Evolutionary conservation across 2,113 vertebrate species (phyloP).

Genomic region (Callopanchax toddi): DNA sequence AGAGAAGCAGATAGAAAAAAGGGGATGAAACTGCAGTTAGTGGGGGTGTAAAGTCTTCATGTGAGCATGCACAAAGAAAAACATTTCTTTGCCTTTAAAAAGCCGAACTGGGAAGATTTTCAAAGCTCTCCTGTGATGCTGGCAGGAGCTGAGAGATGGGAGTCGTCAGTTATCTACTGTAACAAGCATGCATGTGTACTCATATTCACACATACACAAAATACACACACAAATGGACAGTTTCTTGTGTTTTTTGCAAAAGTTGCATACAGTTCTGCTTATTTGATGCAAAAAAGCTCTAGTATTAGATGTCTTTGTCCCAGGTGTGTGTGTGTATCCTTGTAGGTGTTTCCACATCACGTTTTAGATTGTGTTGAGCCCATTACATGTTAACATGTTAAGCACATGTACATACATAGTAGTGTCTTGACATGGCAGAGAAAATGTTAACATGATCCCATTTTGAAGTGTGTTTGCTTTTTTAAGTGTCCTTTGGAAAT

Average conservation of each 20-base stretch:
- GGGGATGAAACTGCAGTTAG: conserved; percentile 58
- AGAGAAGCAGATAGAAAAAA: conserved; percentile 52
- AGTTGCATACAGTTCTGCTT: background rate
- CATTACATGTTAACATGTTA: conserved; percentile 27
- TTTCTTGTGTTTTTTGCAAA: background rate
- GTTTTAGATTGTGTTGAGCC: background rate
- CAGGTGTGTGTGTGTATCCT: conserved; percentile 13
- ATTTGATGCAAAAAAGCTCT: background rate
- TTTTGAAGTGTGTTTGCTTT: background rate
- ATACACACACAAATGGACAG: conserved; percentile 17
- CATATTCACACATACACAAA: conserved; percentile 1
- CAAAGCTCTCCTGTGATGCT: conserved; percentile 17
- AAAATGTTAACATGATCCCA: conserved; percentile 31
- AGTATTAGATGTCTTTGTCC: background rate
- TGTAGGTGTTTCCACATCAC: background rate
- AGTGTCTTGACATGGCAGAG: conserved; percentile 23
- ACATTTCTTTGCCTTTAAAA: conserved; percentile 49
- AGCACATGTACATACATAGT: conserved; percentile 18
- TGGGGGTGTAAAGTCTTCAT: conserved; percentile 31
- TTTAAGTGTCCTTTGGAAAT: conserved; percentile 4
- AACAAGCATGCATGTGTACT: conserved; percentile 23
- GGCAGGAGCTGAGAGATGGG: conserved; percentile 22
- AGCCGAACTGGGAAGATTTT: conserved; percentile 41
- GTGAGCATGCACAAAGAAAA: conserved; percentile 55
- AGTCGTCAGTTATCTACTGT: conserved; percentile 28